phyloP scores from a whole-genome alignment of 2,797 vertebrate genomes.

The Acanthornis magna region DNA sequence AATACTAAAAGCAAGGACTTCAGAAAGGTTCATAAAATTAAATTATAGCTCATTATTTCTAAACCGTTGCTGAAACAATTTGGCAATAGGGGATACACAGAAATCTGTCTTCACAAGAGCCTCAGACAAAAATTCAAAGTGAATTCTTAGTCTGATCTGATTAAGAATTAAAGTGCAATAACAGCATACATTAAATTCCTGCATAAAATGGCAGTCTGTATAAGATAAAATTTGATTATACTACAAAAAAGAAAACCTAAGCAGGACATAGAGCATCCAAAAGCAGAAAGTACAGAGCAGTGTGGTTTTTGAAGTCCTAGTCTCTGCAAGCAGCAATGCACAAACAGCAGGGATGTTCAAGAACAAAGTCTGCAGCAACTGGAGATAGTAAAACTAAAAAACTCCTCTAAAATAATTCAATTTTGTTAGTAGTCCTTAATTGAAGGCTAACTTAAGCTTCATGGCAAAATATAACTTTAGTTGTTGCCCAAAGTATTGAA shows the following conservation, averaged over 20 bases:
- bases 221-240: not conserved
- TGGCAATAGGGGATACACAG: not conserved
- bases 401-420: not conserved
- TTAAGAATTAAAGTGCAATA: not conserved
- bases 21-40: not conserved
- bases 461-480: not conserved
- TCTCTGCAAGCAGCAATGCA: not conserved
- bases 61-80: not conserved
- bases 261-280: not conserved
- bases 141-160: not conserved
- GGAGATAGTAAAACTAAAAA: not conserved
- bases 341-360: not conserved
- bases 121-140: not conserved
- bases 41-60: not conserved
- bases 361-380: not conserved
- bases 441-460: not conserved
- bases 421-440: not conserved
- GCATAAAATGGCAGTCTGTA: not conserved
- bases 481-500: not conserved
- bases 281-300: not conserved
- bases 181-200: not conserved
- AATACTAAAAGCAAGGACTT: not conserved
- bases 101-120: not conserved
- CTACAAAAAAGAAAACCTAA: not conserved
- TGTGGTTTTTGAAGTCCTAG: not conserved